These are phyloP conservation scores for Lordiphosa stackelbergi DNA, from an alignment of 1,140 invertebrate genomes.

Conservation along the genomic window DNA sequence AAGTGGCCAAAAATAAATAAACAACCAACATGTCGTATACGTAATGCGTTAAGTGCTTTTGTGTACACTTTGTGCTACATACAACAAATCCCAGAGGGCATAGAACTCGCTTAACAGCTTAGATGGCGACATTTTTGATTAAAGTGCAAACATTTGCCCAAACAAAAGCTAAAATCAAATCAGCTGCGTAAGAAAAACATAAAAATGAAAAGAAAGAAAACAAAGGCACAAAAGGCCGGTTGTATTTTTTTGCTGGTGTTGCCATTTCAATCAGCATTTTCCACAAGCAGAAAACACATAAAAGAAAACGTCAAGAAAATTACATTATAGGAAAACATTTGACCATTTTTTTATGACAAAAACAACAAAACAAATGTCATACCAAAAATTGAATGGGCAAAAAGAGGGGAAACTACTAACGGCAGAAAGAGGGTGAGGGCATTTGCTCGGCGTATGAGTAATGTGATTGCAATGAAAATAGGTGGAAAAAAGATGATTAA, in stretches of 20 bases:
- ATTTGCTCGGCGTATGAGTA: slow-evolving; percentile 24
- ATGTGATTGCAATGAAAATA: slow-evolving; percentile 2
- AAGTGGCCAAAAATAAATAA: slow-evolving; percentile 11
- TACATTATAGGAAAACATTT: slow-evolving; percentile 69
- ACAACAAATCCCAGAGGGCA: slow-evolving; percentile 35
- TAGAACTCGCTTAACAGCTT: slow-evolving; percentile 58
- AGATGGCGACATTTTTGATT: slow-evolving; percentile 55
- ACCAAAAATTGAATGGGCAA: slow-evolving; percentile 54
- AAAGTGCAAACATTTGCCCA: slow-evolving; percentile 62
- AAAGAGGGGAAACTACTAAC: slow-evolving; percentile 30
- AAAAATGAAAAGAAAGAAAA: slow-evolving; percentile 35
- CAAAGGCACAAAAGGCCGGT: slow-evolving; percentile 34
- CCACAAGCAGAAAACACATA: slow-evolving; percentile 25
- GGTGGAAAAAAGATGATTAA: no score
- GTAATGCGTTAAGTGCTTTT: slow-evolving; percentile 55
- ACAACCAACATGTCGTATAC: slow-evolving; percentile 27
- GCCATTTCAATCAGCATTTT: slow-evolving; percentile 68
- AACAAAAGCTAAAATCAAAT: slow-evolving; percentile 64
- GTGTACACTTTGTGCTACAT: slow-evolving; percentile 19
- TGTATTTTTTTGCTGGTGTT: slow-evolving; percentile 21
- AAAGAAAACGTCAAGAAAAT: slow-evolving; percentile 66
- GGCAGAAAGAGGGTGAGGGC: slow-evolving; percentile 21
- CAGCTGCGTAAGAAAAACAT: slow-evolving; percentile 24
- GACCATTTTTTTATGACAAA: slow-evolving; percentile 58
- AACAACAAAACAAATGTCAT: slow-evolving; percentile 23